Evolutionary conservation across 2,888 invertebrate genomes (phyloP), one percentile per base, ranked within the genome.

Genomic region (Lepidochrysops patricia): DNA sequence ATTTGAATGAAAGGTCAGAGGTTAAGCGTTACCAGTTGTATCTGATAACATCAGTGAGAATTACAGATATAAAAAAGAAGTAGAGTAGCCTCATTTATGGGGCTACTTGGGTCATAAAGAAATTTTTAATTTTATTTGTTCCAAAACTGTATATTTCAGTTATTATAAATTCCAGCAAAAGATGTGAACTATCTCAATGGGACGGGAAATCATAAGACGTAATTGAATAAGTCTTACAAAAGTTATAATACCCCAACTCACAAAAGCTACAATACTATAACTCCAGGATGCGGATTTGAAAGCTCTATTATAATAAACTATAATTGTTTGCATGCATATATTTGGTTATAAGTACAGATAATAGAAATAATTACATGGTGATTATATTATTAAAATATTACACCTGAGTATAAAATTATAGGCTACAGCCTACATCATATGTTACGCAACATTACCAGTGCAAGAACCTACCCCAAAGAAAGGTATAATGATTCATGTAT

Each of bases 1-100:
- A 71, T 71, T 72, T 72, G 67, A 72, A 71, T 68, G 69, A 66
- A 68, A 69, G 72, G 70, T 71, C 67, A 68, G 37, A 65, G 71
- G 66, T 72, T 68, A 68, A 67, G 62, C 64, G 43, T 43, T 19
- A 65, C 63, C 62, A 58, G 57, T 60, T 59, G 62, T 60, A 49
- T 43, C 61, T 35, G 57, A 61, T 60, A 29, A 19, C n/a, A 54
- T 54, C 54, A 29, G 29, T 29, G 54, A 43, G 43, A 43, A 19
- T 19, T 7, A 43, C 43, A 43, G 43, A 43, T 43, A 5, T 19
- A 19, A 6, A 9, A 43, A 7, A 43, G 19, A 13, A 9, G 1
- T 43, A 43, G 19, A 43, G 19, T 2, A 19, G 9, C 15, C 13
- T 1, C 1, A 29, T 2, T n/a, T 29, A 9, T 29, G 29, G 29